These are phyloP conservation scores for Atherinomorus stipes DNA, from an alignment of 2,113 vertebrate genomes.

Conservation along the genomic window DNA sequence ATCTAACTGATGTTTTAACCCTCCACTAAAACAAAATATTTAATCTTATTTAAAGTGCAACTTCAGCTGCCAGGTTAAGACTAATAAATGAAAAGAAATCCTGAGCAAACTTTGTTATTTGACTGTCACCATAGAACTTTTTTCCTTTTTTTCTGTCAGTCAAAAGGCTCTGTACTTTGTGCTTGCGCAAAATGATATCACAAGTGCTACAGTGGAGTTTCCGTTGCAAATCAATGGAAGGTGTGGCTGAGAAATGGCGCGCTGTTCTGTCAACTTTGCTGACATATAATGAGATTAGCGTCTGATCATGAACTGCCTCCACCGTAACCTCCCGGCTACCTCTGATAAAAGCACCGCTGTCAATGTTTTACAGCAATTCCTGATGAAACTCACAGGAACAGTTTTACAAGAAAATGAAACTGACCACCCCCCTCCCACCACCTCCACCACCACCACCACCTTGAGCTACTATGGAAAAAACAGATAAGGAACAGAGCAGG, in stretches of 20 bases:
- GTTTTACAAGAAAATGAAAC: constrained; percentile 16
- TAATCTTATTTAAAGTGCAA: no score
- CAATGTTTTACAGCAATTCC: constrained; percentile 39
- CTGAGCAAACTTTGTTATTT: not conserved
- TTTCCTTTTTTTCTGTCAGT: not conserved
- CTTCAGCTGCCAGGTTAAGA: no score
- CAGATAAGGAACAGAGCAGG: no score
- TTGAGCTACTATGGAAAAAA: no score
- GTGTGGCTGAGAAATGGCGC: constrained; percentile 17
- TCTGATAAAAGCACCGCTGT: constrained; percentile 26
- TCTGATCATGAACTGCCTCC: not conserved
- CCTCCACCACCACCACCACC: no score
- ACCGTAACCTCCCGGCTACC: constrained; percentile 7
- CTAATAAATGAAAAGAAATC: no score
- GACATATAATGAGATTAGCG: constrained; percentile 38
- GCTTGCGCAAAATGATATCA: not conserved
- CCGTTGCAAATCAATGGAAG: constrained; percentile 27
- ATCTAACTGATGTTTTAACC: no score
- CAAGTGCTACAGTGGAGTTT: not conserved
- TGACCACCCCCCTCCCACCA: not conserved
- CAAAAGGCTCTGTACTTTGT: not conserved
- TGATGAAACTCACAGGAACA: not conserved
- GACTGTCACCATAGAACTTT: no score
- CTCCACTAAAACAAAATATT: no score
- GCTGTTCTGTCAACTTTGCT: constrained; percentile 4